Conservation (phyloP, 2,888 invertebrate genomes). For the Callinectes sapidus region DNA sequence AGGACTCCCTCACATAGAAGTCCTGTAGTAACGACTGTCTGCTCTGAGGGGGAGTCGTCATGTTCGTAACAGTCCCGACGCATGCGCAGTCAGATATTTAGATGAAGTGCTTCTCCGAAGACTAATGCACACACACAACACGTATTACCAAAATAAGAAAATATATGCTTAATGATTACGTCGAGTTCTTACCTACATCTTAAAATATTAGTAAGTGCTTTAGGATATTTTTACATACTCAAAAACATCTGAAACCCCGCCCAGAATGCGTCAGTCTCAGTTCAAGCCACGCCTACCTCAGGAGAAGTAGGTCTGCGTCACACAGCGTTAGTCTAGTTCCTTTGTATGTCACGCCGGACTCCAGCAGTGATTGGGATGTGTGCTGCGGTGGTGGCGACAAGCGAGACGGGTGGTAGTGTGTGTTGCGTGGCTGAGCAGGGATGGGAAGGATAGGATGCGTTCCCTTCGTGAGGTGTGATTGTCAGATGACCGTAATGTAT, state of each 20-base stretch:
- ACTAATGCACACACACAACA: not conserved
- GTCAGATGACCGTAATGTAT: not conserved
- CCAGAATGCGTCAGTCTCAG: not conserved
- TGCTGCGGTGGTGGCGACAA: not conserved
- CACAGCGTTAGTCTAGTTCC: slow-evolving; percentile 36
- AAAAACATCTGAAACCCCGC: not conserved
- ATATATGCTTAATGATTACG: not conserved
- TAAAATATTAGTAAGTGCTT: not conserved
- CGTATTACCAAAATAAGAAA: not conserved
- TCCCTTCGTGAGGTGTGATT: not conserved
- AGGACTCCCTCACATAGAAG: not conserved
- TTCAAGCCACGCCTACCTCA: slow-evolving; percentile 1
- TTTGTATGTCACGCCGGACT: slow-evolving; percentile 35
- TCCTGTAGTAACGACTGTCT: not conserved
- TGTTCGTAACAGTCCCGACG: not conserved
- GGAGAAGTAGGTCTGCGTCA: slow-evolving; percentile 20
- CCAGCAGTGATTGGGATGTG: slow-evolving; percentile 6
- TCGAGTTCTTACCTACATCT: not conserved
- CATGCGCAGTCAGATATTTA: not conserved
- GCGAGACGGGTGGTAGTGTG: not conserved
- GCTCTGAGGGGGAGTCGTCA: not conserved
- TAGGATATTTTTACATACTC: not conserved
- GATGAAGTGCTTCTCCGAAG: not conserved
- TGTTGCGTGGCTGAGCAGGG: not conserved
- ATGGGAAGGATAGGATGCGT: not conserved